These are phyloP conservation scores for Syngnathus rostellatus DNA, from an alignment of 2,797 vertebrate genomes.

Conservation along the genomic window DNA sequence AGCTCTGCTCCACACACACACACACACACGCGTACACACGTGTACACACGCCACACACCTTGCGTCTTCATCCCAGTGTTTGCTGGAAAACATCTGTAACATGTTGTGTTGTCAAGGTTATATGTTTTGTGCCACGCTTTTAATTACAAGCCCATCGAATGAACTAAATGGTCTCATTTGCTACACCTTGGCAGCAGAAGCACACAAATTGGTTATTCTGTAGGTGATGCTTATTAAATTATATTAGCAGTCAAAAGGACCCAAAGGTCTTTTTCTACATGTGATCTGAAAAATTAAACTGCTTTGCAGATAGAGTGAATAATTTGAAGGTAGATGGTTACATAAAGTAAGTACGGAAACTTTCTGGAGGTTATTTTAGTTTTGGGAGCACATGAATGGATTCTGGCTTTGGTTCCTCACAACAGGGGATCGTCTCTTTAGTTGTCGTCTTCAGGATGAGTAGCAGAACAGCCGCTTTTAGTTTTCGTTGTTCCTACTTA, in stretches of 20 bases:
- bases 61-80: not conserved
- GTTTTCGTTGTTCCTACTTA: constrained; percentile 7
- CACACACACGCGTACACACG: not conserved
- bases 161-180: not conserved
- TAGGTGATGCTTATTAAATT: too few relatives aligned
- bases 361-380: not conserved
- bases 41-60: not conserved
- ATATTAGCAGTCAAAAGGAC: too few relatives aligned
- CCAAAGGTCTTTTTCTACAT: too few relatives aligned
- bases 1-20: not conserved
- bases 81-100: not conserved
- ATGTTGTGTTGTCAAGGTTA: not conserved
- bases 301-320: too few relatives aligned
- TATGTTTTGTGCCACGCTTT: not conserved
- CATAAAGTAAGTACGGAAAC: too few relatives aligned
- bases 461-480: not conserved
- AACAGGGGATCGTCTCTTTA: not conserved
- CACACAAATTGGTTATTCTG: not conserved
- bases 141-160: too few relatives aligned
- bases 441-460: not conserved
- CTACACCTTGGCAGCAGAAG: not conserved
- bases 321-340: too few relatives aligned
- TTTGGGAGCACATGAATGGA: not conserved
- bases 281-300: too few relatives aligned
- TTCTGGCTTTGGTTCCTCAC: not conserved